These are phyloP conservation scores for Sinocyclocheilus anophthalmus DNA, from an alignment of 2,113 vertebrate genomes.

Conservation along the genomic window DNA sequence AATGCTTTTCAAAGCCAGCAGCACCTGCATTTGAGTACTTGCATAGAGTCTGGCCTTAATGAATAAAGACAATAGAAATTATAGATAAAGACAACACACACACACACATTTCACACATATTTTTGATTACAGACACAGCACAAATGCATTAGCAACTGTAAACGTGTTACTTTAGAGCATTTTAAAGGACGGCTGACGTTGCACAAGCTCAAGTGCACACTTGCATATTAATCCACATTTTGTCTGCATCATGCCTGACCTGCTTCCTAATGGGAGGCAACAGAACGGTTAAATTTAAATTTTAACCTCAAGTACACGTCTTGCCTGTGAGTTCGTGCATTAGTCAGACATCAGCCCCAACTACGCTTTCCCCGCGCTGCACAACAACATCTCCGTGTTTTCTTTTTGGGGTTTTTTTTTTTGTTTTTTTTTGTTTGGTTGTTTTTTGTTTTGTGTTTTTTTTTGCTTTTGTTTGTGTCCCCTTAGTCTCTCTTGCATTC, in stretches of 20 bases:
- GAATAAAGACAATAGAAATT: not conserved
- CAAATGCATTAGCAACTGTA: not conserved
- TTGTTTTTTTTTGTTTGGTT: no score
- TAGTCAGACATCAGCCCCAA: no score
- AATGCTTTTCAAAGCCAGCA: not conserved
- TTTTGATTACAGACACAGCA: not conserved
- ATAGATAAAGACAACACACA: not conserved
- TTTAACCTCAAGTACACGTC: no score
- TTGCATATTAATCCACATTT: constrained; percentile 28
- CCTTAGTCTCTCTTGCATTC: no score
- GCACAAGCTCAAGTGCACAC: constrained; percentile 10
- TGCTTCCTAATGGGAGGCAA: constrained; percentile 32
- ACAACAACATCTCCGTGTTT: no score
- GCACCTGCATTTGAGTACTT: not conserved
- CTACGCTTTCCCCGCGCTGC: no score
- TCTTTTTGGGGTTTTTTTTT: no score
- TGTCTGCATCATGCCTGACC: constrained; percentile 35
- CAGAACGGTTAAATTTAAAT: constrained; percentile 40
- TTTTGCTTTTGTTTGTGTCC: no score
- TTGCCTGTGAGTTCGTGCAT: no score
- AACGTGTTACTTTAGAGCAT: constrained; percentile 1
- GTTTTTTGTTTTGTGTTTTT: no score
- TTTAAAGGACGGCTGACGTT: constrained; percentile 23
- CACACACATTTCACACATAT: not conserved
- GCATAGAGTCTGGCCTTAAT: not conserved